phyloP scores from a whole-genome alignment of 2,113 vertebrate genomes.

The Tamias sibiricus region DNA sequence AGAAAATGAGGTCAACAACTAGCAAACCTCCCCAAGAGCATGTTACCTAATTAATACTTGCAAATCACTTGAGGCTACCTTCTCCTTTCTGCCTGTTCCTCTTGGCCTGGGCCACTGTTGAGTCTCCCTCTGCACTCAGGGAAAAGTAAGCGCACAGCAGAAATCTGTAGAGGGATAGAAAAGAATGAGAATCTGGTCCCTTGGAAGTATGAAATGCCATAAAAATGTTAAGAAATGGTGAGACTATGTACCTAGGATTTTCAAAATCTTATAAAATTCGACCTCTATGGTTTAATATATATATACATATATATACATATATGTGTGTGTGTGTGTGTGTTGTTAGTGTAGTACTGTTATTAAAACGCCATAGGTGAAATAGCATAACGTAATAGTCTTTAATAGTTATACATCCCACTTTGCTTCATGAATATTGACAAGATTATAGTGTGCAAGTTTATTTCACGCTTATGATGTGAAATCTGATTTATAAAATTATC shows the following conservation, averaged over 20 bases:
- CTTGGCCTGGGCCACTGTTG: background rate
- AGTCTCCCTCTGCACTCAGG: background rate
- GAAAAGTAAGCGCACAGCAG: background rate
- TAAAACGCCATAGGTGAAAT: constrained; percentile 66
- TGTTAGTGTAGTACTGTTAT: constrained; percentile 56
- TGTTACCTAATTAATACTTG: constrained; percentile 62
- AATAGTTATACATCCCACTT: constrained; percentile 46
- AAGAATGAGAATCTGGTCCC: background rate
- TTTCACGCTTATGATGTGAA: constrained; percentile 47
- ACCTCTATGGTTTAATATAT: background rate
- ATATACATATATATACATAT: too few species aligned
- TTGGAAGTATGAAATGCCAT: background rate
- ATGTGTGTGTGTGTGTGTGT: too few species aligned
- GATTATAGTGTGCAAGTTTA: background rate
- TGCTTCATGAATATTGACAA: constrained; percentile 45
- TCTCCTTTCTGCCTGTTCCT: constrained; percentile 41
- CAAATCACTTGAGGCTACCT: constrained; percentile 40
- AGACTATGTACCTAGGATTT: constrained; percentile 62
- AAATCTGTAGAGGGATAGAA: background rate
- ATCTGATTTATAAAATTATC: constrained; percentile 54
- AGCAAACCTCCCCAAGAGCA: constrained; percentile 3
- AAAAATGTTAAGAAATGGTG: constrained; percentile 44
- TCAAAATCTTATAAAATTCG: constrained; percentile 49
- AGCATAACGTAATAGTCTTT: constrained; percentile 51
- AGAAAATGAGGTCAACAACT: constrained; percentile 71